Evolutionary conservation across 2,797 vertebrate genomes (phyloP).

Genomic region (Diglossa cyanea): DNA sequence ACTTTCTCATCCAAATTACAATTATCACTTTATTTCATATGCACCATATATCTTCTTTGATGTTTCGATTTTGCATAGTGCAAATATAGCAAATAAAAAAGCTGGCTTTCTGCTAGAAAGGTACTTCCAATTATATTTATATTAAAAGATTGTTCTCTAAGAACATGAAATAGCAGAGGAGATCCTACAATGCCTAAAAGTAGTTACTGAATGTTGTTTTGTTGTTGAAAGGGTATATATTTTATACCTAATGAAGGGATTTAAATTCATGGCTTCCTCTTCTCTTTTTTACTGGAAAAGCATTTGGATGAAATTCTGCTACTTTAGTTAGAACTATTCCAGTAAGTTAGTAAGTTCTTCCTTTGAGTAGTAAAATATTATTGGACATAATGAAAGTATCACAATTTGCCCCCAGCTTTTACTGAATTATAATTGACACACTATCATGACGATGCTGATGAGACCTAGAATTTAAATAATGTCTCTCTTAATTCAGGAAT

Average conservation of each 20-base stretch:
- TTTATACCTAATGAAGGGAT: background rate
- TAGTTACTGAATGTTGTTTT: constrained; percentile 11
- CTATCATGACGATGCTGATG: background rate
- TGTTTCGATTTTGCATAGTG: constrained; percentile 35
- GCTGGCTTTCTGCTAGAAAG: constrained; percentile 25
- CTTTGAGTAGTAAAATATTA: background rate
- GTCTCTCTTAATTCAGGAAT: constrained; percentile 75
- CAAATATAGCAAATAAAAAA: constrained; percentile 54
- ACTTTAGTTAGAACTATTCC: background rate
- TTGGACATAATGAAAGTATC: background rate
- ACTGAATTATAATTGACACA: background rate
- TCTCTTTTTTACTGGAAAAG: background rate
- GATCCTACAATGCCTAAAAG: background rate
- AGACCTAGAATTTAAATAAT: constrained; percentile 31
- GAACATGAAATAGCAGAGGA: constrained; percentile 15
- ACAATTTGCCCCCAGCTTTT: background rate
- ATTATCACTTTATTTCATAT: constrained; percentile 35
- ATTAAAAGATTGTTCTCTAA: constrained; percentile 17
- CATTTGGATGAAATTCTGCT: background rate
- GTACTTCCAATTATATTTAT: constrained; percentile 31
- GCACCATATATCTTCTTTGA: constrained; percentile 21
- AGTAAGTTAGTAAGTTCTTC: background rate
- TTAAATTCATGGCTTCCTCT: background rate
- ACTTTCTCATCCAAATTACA: constrained; percentile 14
- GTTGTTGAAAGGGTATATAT: background rate